A percentile compares a stretch with the other conserved stretches of the same genome.
These are phyloP conservation scores for Glaucidium brasilianum DNA, from an alignment of 2,113 vertebrate species.

Conservation along the genomic window DNA sequence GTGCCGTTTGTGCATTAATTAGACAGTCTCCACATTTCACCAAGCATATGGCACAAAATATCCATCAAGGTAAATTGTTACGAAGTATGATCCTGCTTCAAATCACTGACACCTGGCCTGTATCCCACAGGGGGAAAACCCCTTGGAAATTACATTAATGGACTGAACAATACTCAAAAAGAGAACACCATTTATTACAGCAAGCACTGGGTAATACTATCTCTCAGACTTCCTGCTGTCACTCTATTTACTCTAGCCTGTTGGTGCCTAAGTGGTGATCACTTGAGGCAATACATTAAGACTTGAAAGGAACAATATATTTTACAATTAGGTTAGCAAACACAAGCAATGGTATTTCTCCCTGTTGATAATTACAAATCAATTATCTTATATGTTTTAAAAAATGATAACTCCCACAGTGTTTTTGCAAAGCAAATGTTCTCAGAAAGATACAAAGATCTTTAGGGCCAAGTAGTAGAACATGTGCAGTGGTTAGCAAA, in stretches of 20 bases:
- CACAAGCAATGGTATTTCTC: constrained; percentile 40
- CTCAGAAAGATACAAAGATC: not conserved
- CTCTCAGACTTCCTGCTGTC: constrained; percentile 59
- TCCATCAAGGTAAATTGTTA: not conserved
- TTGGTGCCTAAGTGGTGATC: constrained; percentile 46
- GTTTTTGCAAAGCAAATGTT: not conserved
- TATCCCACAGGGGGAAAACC: not conserved
- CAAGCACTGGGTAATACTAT: not conserved
- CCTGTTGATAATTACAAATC: constrained; percentile 71
- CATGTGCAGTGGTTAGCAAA: constrained; percentile 28
- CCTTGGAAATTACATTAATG: not conserved
- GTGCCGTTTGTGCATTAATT: not conserved
- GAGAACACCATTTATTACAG: not conserved
- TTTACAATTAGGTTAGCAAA: constrained; percentile 73
- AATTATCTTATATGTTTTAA: constrained; percentile 65
- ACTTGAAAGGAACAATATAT: constrained; percentile 68
- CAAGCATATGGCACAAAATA: not conserved
- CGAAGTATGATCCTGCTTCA: not conserved
- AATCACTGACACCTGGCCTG: not conserved
- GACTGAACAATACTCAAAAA: not conserved
- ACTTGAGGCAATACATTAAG: constrained; percentile 65
- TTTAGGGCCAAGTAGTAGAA: not conserved
- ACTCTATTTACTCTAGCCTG: constrained; percentile 49
- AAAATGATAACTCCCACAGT: constrained; percentile 39
- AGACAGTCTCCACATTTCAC: not conserved